Evolutionary conservation across 1,140 invertebrate species (phyloP), one percentile per base, ranked within the genome.

Genomic region (Drosophila auraria): DNA sequence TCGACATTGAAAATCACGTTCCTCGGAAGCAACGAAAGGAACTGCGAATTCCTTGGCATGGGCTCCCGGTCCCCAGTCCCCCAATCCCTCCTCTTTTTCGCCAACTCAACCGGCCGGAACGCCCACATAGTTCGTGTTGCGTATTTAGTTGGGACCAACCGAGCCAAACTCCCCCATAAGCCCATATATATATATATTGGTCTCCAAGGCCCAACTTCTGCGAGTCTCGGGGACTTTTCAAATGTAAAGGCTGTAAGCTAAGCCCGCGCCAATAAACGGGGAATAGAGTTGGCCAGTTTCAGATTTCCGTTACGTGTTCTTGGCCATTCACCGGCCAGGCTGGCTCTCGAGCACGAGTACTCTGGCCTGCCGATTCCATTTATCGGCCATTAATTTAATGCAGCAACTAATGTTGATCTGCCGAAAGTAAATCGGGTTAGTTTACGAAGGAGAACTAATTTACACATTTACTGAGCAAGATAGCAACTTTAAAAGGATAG

Each of bases 1-100:
- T 50, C 53, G 66, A 56, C 81, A 75, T 71, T 81, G 63, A 90
- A 89, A 90, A 91, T 86, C 86, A 90, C 82, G 86, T 91, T 80
- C 50, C 69, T 44, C 30, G 60, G 44, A 38, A 56, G 30, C 70
- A 20, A 9, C 40, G 44, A 78, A 57, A 76, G 66, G 60, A 68
- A 53, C 66, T 69, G 64, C 54, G 54, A 84, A 72, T 66, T 89
- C 78, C 73, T 75, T 66, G 47, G 12, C 53, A 72, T 36, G 8
- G 17, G 17, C 11, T 11, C 36, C 25, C 38, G 38, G 54, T 40
- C 61, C 51, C 33, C 42, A 11, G 1, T 0, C 2, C 5, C 5
- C 51, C n/a, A 8, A 6, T 40, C 2, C 27, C 14, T 30, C 17
- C 15, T 33, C 45, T n/a, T 50, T 23, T 66, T 40, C 51, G 60